Percentiles rank a stretch among this genome's conserved stretches.
Conservation (phyloP, 2,797 vertebrate genomes). For the Zonotrichia albicollis region DNA sequence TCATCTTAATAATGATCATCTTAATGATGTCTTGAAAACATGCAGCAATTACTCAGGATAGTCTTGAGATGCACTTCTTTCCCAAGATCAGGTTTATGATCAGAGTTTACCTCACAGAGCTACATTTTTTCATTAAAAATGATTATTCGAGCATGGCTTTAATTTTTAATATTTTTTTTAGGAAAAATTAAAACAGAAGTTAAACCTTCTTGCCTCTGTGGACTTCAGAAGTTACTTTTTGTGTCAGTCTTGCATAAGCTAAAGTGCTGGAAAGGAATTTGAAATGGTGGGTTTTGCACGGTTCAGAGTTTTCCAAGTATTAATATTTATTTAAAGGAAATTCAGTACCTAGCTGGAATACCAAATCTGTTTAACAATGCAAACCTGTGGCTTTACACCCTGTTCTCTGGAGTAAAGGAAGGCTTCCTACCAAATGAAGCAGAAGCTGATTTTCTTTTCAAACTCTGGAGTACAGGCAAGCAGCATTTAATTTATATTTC, state of each 20-base stretch:
- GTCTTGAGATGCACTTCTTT: slow-evolving; percentile 32
- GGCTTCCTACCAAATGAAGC: neutral
- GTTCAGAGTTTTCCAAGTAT: neutral
- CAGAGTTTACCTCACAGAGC: neutral
- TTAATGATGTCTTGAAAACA: neutral
- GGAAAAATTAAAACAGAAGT: neutral
- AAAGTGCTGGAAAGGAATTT: neutral
- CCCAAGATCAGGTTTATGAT: neutral
- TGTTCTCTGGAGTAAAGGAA: neutral
- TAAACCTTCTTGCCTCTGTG: neutral
- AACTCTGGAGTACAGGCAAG: neutral
- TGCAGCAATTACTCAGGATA: neutral
- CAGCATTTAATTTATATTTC: neutral
- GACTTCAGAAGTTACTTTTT: neutral
- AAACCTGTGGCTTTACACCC: neutral
- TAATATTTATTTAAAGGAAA: slow-evolving; percentile 26
- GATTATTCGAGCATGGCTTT: neutral
- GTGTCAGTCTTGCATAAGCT: neutral
- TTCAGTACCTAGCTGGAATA: neutral
- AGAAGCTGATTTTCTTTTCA: neutral
- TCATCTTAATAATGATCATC: neutral
- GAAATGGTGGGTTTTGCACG: neutral
- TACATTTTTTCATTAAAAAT: slow-evolving; percentile 49
- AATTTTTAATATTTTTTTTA: neutral
- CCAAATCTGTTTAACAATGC: neutral